Evolutionary conservation across 2,113 vertebrate species (phyloP).

Genomic region (Stomatorhinus ivindoensis): DNA sequence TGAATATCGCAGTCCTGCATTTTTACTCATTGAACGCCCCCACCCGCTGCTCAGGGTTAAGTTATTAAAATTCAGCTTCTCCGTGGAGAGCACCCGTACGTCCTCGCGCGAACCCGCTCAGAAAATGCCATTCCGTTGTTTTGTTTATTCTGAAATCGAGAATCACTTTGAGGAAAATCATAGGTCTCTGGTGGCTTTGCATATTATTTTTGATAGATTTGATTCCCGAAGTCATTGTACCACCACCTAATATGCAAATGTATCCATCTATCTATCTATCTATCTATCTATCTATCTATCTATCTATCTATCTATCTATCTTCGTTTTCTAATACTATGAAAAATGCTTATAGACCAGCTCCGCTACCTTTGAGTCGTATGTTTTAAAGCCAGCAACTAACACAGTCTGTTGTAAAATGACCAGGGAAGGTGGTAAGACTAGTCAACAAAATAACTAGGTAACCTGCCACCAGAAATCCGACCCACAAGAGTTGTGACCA

Average conservation of each 20-base stretch:
- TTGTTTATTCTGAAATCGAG: conserved; percentile 86
- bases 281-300: not conserved
- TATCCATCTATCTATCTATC: conserved; percentile 47
- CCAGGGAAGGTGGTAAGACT: not conserved
- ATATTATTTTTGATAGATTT: conserved; percentile 99
- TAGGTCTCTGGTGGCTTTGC: conserved; percentile 92
- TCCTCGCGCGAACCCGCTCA: conserved; percentile 29
- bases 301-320: conserved; percentile 27
- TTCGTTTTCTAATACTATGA: not conserved
- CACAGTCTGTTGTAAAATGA: not conserved
- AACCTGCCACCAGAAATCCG: not conserved
- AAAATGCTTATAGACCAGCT: not conserved
- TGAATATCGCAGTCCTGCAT: conserved; percentile 67
- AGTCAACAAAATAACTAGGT: not conserved
- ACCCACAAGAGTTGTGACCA: not conserved
- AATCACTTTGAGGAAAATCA: conserved; percentile 96
- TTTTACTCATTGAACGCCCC: conserved; percentile 72
- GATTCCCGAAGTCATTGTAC: conserved; percentile 87
- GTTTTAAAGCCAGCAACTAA: not conserved
- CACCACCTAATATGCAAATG: conserved; percentile 70
- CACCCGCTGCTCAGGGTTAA: conserved; percentile 91
- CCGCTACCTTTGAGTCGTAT: not conserved
- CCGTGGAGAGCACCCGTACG: conserved; percentile 58
- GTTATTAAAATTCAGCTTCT: conserved; percentile 79
- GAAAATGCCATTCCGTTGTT: conserved; percentile 79